A percentile compares a stretch with the other conserved stretches of the same genome.
phyloP scores from a whole-genome alignment of 2,797 vertebrate species.

The Atherinosoma microstoma region DNA sequence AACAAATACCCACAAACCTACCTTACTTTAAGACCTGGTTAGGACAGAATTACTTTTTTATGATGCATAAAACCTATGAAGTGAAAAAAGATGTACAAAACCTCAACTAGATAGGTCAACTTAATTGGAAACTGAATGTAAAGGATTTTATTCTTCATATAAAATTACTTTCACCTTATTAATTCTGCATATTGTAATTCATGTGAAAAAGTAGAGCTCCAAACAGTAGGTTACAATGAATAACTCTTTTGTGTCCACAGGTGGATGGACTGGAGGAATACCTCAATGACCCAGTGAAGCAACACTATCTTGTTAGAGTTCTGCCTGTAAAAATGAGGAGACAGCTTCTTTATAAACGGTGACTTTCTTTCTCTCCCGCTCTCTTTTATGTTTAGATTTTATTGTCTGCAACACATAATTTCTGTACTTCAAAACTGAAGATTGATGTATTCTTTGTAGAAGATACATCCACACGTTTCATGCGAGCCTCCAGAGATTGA shows the following conservation, averaged over 20 bases:
- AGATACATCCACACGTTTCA: slow-evolving; percentile 91
- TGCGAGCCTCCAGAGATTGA: slow-evolving; percentile 90
- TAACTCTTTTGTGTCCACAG: slow-evolving; percentile 67
- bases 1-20: neutral
- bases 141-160: neutral
- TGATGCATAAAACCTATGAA: too few relatives aligned
- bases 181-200: neutral
- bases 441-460: slow-evolving; percentile 71
- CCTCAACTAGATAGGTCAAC: too few relatives aligned
- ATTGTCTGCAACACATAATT: neutral
- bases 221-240: neutral
- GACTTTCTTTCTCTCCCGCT: slow-evolving; percentile 19
- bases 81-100: neutral
- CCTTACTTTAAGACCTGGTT: neutral
- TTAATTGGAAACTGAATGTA: neutral
- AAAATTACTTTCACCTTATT: neutral
- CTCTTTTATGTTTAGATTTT: neutral
- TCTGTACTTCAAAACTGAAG: neutral
- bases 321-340: slow-evolving; percentile 88
- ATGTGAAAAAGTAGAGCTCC: neutral
- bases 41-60: too few relatives aligned
- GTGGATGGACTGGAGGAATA: slow-evolving; percentile 91
- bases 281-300: slow-evolving; percentile 90
- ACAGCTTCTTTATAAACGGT: slow-evolving; percentile 93
- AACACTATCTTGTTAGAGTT: slow-evolving; percentile 87